phyloP scores from a whole-genome alignment of 2,113 vertebrate genomes.

The Rhinogobius similis region DNA sequence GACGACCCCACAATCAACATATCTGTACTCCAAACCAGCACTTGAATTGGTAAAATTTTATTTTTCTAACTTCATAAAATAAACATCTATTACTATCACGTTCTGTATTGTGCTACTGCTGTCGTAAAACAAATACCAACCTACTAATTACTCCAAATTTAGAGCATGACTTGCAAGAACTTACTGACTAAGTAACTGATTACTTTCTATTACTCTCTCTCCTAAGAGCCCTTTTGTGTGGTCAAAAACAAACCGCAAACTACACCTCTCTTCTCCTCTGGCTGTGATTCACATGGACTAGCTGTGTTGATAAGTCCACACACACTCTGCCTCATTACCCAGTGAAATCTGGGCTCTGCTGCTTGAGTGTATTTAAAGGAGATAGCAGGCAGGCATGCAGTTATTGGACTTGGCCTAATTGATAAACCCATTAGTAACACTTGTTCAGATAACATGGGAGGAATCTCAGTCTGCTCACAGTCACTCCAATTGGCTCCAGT shows the following conservation, averaged over 20 bases:
- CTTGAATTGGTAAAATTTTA: no score
- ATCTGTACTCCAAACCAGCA: no score
- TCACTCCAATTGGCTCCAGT: slow-evolving; percentile 96
- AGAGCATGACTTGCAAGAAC: no score
- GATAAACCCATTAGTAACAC: slow-evolving; percentile 99
- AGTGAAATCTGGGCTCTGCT: slow-evolving; percentile 61
- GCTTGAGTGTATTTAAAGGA: slow-evolving; percentile 77
- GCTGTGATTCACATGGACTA: slow-evolving; percentile 1
- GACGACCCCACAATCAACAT: no score
- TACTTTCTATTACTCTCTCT: no score
- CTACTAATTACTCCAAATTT: background rate
- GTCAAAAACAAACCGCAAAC: background rate
- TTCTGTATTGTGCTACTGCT: background rate
- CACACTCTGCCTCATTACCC: slow-evolving; percentile 49
- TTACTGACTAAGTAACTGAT: no score
- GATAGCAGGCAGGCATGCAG: slow-evolving; percentile 95
- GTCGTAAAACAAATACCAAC: background rate
- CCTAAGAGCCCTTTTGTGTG: background rate
- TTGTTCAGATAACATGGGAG: slow-evolving; percentile 97
- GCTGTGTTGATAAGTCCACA: slow-evolving; percentile 1
- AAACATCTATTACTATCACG: background rate
- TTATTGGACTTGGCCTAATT: slow-evolving; percentile 83
- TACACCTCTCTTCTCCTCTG: background rate
- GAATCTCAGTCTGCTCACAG: slow-evolving; percentile 92
- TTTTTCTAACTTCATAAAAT: no score